Conservation (phyloP, 2,113 vertebrate species). For the Hystrix cristata region DNA sequence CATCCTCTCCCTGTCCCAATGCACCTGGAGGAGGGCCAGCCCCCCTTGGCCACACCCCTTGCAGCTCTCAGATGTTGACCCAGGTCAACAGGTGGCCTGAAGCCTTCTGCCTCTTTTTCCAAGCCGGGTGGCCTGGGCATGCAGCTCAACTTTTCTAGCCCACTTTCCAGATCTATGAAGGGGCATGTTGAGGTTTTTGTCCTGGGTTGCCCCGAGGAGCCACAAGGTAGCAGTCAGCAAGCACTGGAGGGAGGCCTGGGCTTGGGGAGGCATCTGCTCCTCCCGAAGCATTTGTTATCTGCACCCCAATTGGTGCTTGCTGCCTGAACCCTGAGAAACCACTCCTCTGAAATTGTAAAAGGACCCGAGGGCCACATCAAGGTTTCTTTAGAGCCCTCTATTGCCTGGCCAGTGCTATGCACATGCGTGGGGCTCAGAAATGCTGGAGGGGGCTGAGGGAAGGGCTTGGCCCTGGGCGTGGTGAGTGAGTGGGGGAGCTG, state of each 20-base stretch:
- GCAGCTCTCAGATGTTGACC: no score
- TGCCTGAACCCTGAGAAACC: fast-evolving
- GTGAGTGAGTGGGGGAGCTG: fast-evolving
- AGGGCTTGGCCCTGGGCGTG: fast-evolving
- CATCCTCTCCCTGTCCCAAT: fast-evolving
- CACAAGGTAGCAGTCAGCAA: not conserved
- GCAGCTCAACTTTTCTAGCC: fast-evolving
- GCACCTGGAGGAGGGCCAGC: fast-evolving
- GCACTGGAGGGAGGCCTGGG: fast-evolving
- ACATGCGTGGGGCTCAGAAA: fast-evolving
- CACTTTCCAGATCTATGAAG: not conserved
- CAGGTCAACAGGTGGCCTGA: fast-evolving
- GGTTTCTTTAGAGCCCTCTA: not conserved
- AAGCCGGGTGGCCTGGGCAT: not conserved
- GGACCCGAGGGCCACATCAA: not conserved
- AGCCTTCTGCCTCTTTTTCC: not conserved
- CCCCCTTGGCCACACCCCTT: not conserved
- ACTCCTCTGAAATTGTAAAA: not conserved
- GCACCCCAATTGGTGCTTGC: fast-evolving
- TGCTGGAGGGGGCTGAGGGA: not conserved
- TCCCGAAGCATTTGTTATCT: fast-evolving
- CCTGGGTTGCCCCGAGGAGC: no score
- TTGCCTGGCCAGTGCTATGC: fast-evolving
- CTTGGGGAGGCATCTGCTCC: fast-evolving
- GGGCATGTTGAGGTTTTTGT: not conserved